A percentile compares a stretch with the other conserved stretches of the same genome.
Conservation (phyloP, 2,113 vertebrate genomes). For the Ceyx melanurus region DNA sequence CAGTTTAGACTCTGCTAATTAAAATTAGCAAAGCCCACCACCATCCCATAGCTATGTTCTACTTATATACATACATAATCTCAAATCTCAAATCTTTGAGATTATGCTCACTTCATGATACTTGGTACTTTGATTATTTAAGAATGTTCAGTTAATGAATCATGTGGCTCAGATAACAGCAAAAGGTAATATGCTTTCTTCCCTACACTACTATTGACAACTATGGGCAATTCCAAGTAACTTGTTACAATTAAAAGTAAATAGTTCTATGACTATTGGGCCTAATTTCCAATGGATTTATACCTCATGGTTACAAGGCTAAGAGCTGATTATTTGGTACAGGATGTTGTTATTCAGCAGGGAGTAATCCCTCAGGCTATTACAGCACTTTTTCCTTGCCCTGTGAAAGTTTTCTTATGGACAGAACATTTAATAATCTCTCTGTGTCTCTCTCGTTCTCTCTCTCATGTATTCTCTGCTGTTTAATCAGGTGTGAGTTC, state of each 20-base stretch:
- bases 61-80: neutral
- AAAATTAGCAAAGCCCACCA: constrained; percentile 6
- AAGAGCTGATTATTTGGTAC: neutral
- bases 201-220: constrained; percentile 1
- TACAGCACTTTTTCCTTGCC: neutral
- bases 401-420: constrained; percentile 58
- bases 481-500: constrained; percentile 60
- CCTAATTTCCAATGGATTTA: constrained; percentile 19
- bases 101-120: neutral
- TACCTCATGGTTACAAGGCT: neutral
- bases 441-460: neutral
- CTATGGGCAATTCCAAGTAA: neutral
- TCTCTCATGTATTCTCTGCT: constrained; percentile 25
- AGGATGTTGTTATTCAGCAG: constrained; percentile 17
- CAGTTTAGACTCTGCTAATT: constrained; percentile 18
- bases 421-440: constrained; percentile 22
- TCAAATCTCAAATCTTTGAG: neutral
- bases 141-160: constrained; percentile 23
- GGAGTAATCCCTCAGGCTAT: constrained; percentile 25
- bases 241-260: constrained; percentile 35
- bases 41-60: neutral
- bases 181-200: constrained; percentile 1
- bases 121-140: neutral
- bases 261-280: neutral
- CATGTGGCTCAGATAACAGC: constrained; percentile 10